These are phyloP conservation scores for Luidia sarsii DNA, from an alignment of 53 echinoderm and acorn worm species.

Conservation along the genomic window DNA sequence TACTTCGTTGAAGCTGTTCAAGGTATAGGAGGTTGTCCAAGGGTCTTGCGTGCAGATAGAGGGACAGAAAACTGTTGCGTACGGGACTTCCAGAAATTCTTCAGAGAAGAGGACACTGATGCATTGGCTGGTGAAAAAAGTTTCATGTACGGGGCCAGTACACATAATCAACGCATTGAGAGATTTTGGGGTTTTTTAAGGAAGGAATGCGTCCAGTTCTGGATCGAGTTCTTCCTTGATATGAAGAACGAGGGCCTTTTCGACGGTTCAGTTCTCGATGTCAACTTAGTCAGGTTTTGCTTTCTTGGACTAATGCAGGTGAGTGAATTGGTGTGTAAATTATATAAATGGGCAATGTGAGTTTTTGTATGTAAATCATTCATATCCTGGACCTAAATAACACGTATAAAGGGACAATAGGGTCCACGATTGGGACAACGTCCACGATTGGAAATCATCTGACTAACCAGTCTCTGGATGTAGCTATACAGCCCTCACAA, in stretches of 20 bases:
- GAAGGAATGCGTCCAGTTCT: slow-evolving; percentile 52
- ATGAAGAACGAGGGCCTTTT: slow-evolving; percentile 53
- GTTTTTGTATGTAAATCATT: too few species aligned
- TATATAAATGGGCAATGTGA: too few species aligned
- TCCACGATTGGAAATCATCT: too few species aligned
- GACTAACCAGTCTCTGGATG: too few species aligned
- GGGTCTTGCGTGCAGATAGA: slow-evolving; percentile 51
- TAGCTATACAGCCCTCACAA: too few species aligned
- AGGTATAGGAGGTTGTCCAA: slow-evolving; percentile 37
- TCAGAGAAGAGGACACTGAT: slow-evolving; percentile 18
- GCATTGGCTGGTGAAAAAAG: not conserved
- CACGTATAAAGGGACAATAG: too few species aligned
- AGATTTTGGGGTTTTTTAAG: slow-evolving; percentile 53
- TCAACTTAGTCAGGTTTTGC: slow-evolving; percentile 66
- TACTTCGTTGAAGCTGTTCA: slow-evolving; percentile 57
- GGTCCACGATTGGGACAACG: too few species aligned
- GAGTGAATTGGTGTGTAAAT: not conserved
- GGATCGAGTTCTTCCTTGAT: slow-evolving; percentile 55
- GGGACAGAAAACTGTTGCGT: slow-evolving; percentile 69
- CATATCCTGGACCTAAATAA: too few species aligned
- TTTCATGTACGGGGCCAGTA: slow-evolving; percentile 52
- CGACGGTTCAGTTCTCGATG: slow-evolving; percentile 61
- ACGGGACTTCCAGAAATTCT: slow-evolving; percentile 51
- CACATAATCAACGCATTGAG: slow-evolving; percentile 62
- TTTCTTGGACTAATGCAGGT: slow-evolving; percentile 72